Evolutionary conservation across 1,140 invertebrate species (phyloP).

Genomic region (Charaxes varanes): DNA sequence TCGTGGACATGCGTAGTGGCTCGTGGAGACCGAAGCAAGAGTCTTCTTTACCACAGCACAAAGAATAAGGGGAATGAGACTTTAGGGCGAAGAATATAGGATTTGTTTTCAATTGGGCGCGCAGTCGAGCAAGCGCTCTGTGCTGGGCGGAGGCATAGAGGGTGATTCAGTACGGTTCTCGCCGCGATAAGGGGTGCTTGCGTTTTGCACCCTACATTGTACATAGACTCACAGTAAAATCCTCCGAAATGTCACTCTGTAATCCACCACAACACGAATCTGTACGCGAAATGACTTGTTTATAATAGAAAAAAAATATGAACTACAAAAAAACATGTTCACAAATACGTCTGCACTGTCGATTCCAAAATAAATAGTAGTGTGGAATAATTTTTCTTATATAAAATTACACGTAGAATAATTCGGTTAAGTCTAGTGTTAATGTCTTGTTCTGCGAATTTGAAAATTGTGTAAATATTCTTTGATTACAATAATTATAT

Average conservation of each 20-base stretch:
- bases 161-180: conserved; percentile 66
- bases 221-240: conserved; percentile 56
- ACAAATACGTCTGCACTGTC: conserved; percentile 25
- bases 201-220: conserved; percentile 42
- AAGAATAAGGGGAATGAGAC: conserved; percentile 28
- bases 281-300: conserved; percentile 21
- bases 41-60: conserved; percentile 54
- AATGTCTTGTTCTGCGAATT: conserved; percentile 26
- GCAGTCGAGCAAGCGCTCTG: conserved; percentile 60
- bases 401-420: conserved; percentile 16
- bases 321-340: conserved; percentile 11
- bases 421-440: conserved; percentile 18
- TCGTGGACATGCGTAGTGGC: conserved; percentile 73
- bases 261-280: conserved; percentile 39
- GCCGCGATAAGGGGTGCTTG: conserved; percentile 55
- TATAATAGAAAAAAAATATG: conserved; percentile 19
- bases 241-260: conserved; percentile 54
- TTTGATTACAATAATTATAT: conserved; percentile 7
- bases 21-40: conserved; percentile 60
- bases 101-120: conserved; percentile 24
- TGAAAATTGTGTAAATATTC: conserved; percentile 9
- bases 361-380: conserved; percentile 42
- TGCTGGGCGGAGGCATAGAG: conserved; percentile 69
- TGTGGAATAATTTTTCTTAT: no score
- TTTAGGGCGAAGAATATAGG: conserved; percentile 25